These are phyloP conservation scores for Vespertilio murinus DNA, from an alignment of 2,797 vertebrate species.

Conservation along the genomic window DNA sequence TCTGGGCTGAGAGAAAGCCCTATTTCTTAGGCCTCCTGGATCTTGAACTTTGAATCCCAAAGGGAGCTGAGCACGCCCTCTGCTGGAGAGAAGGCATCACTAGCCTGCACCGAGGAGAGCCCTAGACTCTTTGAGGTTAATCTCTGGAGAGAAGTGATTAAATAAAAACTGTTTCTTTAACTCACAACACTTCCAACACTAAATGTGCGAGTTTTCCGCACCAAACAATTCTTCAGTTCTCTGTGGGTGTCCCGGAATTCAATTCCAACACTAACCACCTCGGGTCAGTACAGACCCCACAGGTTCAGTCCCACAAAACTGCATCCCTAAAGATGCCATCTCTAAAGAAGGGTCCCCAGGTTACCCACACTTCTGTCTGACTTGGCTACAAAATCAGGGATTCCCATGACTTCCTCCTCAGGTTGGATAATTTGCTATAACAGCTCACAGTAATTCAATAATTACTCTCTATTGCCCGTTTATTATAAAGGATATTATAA, in stretches of 20 bases:
- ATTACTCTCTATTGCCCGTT: neutral
- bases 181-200: neutral
- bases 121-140: neutral
- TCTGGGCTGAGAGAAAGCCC: neutral
- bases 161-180: neutral
- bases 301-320: neutral
- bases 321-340: neutral
- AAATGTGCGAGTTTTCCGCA: neutral
- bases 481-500: neutral
- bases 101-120: neutral
- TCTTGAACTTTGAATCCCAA: too few species aligned
- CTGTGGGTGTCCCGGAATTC: neutral
- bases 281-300: neutral
- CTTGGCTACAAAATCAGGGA: neutral
- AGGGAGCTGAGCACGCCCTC: neutral
- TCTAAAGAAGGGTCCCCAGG: neutral
- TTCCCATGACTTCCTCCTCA: neutral
- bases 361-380: neutral
- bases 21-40: neutral
- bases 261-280: neutral
- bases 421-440: neutral
- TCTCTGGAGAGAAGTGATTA: neutral
- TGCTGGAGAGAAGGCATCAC: neutral
- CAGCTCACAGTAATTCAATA: neutral
- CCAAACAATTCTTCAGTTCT: neutral